Evolutionary conservation across 2,888 invertebrate genomes (phyloP).

Genomic region (Idaea dimidiata): DNA sequence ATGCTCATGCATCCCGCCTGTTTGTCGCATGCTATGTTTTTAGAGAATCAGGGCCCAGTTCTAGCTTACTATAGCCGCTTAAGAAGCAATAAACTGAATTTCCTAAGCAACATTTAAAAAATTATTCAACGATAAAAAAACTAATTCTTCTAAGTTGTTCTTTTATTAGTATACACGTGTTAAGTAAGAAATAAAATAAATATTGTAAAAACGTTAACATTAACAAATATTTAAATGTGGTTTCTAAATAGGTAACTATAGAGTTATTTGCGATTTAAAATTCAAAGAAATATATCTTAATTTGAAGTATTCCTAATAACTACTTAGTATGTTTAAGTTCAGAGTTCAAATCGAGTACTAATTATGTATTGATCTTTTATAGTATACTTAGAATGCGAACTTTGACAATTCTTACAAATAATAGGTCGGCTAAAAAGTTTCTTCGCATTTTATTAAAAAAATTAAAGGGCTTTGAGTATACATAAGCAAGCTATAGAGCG

Average conservation of each 20-base stretch:
- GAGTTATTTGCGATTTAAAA: background rate
- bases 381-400: background rate
- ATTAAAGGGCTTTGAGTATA: no score
- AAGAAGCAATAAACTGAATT: no score
- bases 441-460: no score
- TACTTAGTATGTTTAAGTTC: background rate
- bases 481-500: no score
- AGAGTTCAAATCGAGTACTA: background rate
- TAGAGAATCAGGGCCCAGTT: no score
- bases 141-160: background rate
- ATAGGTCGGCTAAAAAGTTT: no score
- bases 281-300: background rate
- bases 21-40: no score
- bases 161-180: background rate
- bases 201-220: background rate
- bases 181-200: background rate
- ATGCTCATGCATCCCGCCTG: no score
- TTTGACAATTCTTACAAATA: no score
- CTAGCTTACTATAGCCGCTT: no score
- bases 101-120: background rate
- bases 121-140: background rate
- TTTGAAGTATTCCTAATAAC: background rate
- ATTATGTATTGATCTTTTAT: background rate
- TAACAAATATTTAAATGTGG: background rate
- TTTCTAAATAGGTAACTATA: background rate